Percentiles rank a stretch among this genome's conserved stretches.
phyloP scores from a whole-genome alignment of 2,797 vertebrate genomes.

The Sternarchorhynchus goeldii region DNA sequence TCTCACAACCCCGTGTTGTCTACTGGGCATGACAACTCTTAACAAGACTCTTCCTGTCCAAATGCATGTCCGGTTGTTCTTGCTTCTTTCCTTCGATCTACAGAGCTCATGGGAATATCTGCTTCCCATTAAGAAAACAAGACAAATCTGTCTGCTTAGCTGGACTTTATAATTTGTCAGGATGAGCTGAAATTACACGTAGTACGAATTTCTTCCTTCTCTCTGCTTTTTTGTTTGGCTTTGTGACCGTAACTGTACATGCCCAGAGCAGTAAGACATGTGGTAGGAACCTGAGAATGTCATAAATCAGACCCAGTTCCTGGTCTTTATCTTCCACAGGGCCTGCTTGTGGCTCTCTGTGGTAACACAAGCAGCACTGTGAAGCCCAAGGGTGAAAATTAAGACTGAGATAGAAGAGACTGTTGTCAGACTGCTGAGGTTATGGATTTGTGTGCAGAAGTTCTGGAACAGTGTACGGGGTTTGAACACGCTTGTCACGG shows the following conservation, averaged over 20 bases:
- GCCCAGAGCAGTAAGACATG: conserved; percentile 25
- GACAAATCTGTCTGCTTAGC: conserved; percentile 46
- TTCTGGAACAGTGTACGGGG: not conserved
- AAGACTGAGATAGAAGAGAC: not conserved
- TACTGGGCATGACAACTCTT: not conserved
- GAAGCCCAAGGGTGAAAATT: conserved; percentile 2
- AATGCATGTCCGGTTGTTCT: not conserved
- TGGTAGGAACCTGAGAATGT: conserved; percentile 35
- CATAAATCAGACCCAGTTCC: conserved; percentile 54
- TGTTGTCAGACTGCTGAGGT: not conserved
- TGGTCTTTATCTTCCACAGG: conserved; percentile 42
- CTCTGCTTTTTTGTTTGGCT: conserved; percentile 1
- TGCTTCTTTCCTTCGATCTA: conserved; percentile 26
- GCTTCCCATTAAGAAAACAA: conserved; percentile 41
- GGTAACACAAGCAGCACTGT: conserved; percentile 22
- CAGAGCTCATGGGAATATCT: not conserved
- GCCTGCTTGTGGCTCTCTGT: conserved; percentile 13
- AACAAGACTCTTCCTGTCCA: conserved; percentile 14
- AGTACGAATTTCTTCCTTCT: conserved; percentile 11
- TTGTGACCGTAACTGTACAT: conserved; percentile 21
- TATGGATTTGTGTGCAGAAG: not conserved
- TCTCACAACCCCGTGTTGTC: not conserved
- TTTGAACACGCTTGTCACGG: not conserved
- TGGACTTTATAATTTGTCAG: conserved; percentile 48
- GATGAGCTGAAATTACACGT: conserved; percentile 36